Conservation (phyloP, 2,888 invertebrate genomes). For the Rhopalosiphum nymphaeae region DNA sequence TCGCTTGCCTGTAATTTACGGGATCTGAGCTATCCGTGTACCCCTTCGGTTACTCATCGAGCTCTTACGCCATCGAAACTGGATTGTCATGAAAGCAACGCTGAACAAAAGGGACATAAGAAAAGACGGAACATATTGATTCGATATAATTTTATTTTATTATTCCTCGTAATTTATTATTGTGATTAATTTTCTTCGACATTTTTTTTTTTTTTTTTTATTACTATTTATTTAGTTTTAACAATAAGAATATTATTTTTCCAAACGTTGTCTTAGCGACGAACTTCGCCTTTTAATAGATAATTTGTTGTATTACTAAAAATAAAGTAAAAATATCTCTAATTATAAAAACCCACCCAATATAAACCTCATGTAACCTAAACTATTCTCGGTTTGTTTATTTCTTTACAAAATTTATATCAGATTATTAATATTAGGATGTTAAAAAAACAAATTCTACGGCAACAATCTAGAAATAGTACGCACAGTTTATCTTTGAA, state of each 20-base stretch:
- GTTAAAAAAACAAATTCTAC: neutral
- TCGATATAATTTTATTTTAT: slow-evolving; percentile 34
- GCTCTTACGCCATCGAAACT: neutral
- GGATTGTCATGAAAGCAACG: neutral
- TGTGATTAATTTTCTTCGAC: neutral
- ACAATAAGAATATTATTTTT: neutral
- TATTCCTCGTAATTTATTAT: slow-evolving; percentile 12
- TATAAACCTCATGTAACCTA: neutral
- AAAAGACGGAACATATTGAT: neutral
- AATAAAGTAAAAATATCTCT: neutral
- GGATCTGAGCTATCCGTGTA: neutral
- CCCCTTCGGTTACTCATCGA: neutral
- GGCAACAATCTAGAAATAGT: neutral
- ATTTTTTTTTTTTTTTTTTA: neutral
- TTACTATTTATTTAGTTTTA: neutral
- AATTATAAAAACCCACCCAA: neutral
- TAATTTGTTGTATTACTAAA: neutral
- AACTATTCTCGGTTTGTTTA: neutral
- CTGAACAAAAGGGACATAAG: neutral
- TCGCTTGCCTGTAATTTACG: slow-evolving; percentile 54
- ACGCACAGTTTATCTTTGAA: neutral
- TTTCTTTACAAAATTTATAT: neutral
- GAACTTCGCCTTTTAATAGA: neutral
- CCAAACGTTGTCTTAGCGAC: neutral
- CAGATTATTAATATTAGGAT: neutral